Conservation (phyloP, 2,888 invertebrate species). For the Ornithoptera alexandrae region DNA sequence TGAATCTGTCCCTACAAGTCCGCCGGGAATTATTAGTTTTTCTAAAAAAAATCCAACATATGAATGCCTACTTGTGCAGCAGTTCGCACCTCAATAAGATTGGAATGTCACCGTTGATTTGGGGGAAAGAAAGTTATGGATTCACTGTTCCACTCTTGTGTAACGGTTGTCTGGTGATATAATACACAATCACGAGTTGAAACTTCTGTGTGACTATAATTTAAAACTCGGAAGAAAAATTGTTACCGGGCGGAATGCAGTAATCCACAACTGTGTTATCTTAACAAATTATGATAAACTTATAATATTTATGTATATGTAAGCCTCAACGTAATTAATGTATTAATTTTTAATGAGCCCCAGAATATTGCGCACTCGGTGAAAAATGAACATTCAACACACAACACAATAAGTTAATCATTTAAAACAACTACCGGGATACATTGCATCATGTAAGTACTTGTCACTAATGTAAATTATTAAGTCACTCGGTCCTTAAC, state of each 20-base stretch:
- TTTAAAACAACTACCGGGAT: slow-evolving; percentile 68
- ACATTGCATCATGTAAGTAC: slow-evolving; percentile 70
- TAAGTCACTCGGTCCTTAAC: slow-evolving; percentile 42
- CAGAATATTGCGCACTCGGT: slow-evolving; percentile 50
- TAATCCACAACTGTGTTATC: slow-evolving; percentile 81
- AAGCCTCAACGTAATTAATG: slow-evolving; percentile 64
- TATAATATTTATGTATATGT: slow-evolving; percentile 73
- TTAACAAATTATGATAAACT: slow-evolving; percentile 45
- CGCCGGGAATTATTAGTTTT: background rate
- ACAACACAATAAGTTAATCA: slow-evolving; percentile 57
- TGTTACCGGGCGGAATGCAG: slow-evolving; percentile 81
- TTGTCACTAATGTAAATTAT: slow-evolving; percentile 32
- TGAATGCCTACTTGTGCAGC: slow-evolving; percentile 41
- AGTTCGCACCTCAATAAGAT: slow-evolving; percentile 74
- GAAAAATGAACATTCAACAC: slow-evolving; percentile 51
- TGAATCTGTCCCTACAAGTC: background rate
- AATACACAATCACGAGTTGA: slow-evolving; percentile 1
- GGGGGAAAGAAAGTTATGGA: slow-evolving; percentile 53
- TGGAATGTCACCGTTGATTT: slow-evolving; percentile 76
- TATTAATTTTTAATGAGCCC: slow-evolving; percentile 61
- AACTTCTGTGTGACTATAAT: slow-evolving; percentile 49
- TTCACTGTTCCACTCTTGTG: slow-evolving; percentile 3
- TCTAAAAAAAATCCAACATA: slow-evolving; percentile 44
- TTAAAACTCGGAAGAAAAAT: slow-evolving; percentile 66
- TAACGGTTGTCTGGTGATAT: slow-evolving; percentile 1